These are phyloP conservation scores for Takifugu flavidus DNA, from an alignment of 2,113 vertebrate species.

Conservation along the genomic window DNA sequence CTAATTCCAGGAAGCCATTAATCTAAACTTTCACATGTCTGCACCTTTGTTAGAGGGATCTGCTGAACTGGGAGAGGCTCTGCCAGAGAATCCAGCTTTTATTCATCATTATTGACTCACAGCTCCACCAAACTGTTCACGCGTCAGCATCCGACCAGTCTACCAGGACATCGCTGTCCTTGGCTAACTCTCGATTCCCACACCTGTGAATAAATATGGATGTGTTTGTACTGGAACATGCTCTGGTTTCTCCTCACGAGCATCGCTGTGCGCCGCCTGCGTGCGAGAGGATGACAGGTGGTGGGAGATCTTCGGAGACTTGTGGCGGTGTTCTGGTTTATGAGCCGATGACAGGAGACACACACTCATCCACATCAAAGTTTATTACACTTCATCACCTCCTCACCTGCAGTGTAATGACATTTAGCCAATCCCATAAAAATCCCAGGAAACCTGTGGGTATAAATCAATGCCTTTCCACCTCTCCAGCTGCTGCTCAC, in stretches of 20 bases:
- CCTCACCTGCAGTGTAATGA: slow-evolving; percentile 76
- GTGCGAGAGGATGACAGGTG: slow-evolving; percentile 56
- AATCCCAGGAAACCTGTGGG: slow-evolving; percentile 74
- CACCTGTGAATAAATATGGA: slow-evolving; percentile 2
- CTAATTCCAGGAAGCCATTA: slow-evolving; percentile 27
- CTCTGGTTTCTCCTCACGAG: slow-evolving; percentile 20
- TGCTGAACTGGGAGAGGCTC: too few species aligned
- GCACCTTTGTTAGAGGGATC: not conserved
- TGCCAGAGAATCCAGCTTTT: slow-evolving; percentile 27
- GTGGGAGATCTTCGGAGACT: slow-evolving; percentile 65
- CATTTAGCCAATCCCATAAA: slow-evolving; percentile 81
- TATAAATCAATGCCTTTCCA: slow-evolving; percentile 75
- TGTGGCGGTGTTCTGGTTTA: slow-evolving; percentile 65
- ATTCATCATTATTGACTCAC: slow-evolving; percentile 20
- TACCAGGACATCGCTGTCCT: slow-evolving; percentile 1
- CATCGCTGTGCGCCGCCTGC: slow-evolving; percentile 17
- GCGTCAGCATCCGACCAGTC: not conserved
- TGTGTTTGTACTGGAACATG: slow-evolving; percentile 15
- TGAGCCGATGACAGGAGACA: slow-evolving; percentile 67
- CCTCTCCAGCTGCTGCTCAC: slow-evolving; percentile 70
- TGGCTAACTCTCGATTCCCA: slow-evolving; percentile 6
- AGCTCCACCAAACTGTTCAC: not conserved
- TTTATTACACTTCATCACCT: slow-evolving; percentile 79
- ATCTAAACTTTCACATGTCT: slow-evolving; percentile 45
- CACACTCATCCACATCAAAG: slow-evolving; percentile 72